A percentile compares a stretch with the other conserved stretches of the same genome.
These are phyloP conservation scores for Amphiduros pacificus DNA, from an alignment of 2,888 invertebrate genomes.

Conservation along the genomic window DNA sequence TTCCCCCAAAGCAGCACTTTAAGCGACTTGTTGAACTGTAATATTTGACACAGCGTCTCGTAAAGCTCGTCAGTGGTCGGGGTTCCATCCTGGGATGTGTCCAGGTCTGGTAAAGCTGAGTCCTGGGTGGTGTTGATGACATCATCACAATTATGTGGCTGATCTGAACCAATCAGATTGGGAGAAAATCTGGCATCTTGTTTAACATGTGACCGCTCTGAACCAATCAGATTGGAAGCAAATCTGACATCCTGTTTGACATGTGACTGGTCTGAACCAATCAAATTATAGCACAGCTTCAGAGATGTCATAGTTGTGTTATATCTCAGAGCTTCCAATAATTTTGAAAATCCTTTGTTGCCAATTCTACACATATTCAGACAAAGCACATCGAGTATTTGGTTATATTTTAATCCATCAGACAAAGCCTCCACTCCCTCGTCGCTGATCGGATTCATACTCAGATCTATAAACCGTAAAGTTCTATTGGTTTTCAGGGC, in stretches of 20 bases:
- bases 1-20: constrained; percentile 56
- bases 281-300: constrained; percentile 54
- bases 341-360: constrained; percentile 49
- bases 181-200: background rate
- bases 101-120: background rate
- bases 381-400: constrained; percentile 42
- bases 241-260: background rate
- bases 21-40: constrained; percentile 51
- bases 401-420: constrained; percentile 46
- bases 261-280: constrained; percentile 48
- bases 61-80: constrained; percentile 32
- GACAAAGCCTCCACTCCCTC: constrained; percentile 44
- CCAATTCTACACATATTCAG: constrained; percentile 57
- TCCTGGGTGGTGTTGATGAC: background rate
- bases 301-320: constrained; percentile 46
- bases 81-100: background rate
- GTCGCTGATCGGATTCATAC: constrained; percentile 50
- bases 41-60: constrained; percentile 47
- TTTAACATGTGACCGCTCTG: too few relatives aligned
- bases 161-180: background rate
- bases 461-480: constrained; percentile 46
- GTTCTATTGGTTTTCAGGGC: constrained; percentile 43
- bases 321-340: constrained; percentile 48
- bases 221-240: background rate
- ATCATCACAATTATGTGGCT: background rate